Base-by-base conservation (phyloP, 2,888 invertebrate genomes). In the Trilocha varians region DNA sequence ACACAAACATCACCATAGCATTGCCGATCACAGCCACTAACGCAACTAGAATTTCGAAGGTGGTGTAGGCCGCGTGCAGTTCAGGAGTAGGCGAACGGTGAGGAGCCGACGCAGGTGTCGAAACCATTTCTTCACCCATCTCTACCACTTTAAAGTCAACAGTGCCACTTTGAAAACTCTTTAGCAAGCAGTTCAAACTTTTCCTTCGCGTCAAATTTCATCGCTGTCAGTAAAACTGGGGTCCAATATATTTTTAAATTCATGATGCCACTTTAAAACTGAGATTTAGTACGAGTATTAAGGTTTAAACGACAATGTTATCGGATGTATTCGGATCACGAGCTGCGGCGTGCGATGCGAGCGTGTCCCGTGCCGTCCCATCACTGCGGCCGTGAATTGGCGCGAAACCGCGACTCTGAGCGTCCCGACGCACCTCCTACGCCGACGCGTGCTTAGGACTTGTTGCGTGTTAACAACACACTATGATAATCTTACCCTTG, bases 1-100 rank as follows among this genome's bases (percentile, higher is more conserved):
- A 97, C 40, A 95, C 96, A 48, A 92, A 87, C 57, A 97, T 93
- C 54, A 96, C 96, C 83, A 96, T 89, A 14, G 92, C 90, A 69
- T 96, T 96, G 40, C 96, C 96, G 44, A 93, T 84, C 16, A 96
- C 89, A 5, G 96, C 95, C 51, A 92, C 88, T 18, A 95, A 73
- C 3, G 95, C 95, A 47, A 96, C 95, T 17, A 95, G 70, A 36
- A 93, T 88, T 78, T 97, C 97, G 62, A 93, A 90, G 14, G 91
- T 88, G 1, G 93, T 91, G 68, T 97, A 96, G 1, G 90, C 90
- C 13, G 93, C 84, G 63, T 93, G 92, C 35, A 93, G 82, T 58
- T 90, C 90, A 39, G 88, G 83, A 14, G 88, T 80, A 4, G 84
- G 79, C 39, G 84, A 71, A 38, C 84, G 70, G 48, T 85, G 83